Base-by-base conservation (phyloP, 1,140 invertebrate species). In the Pissodes strobi region DNA sequence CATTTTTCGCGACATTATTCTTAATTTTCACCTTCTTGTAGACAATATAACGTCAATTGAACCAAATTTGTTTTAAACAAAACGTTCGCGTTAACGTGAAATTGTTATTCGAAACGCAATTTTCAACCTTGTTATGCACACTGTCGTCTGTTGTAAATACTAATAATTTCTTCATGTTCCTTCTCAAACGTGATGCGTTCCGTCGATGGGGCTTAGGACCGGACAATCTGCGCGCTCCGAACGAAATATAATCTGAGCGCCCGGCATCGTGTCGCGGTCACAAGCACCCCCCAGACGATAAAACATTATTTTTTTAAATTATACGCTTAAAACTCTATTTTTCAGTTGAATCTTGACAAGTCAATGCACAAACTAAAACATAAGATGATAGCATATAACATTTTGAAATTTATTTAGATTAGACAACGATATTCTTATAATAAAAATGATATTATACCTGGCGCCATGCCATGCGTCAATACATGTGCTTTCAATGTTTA, bases 401-500 rank as follows among this genome's bases (percentile, higher is more conserved):
- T 69, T 57, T 67, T 62, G 55, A 67, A 64, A 64, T 49, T 64
- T 64, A 64, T 63, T 61, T 75, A 72, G 66, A 69, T 56, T 74
- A 73, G 72, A 77, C 72, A 75, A 75, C 73, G 75, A 77, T 77
- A 77, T 76, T 76, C 73, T 73, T 77, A 71, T 76, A 75, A 70
- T 65, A 53, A 68, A 64, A 63, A 65, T 48, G 45, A 59, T 48
- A 59, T 48, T 69, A 74, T 67, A 55, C 9, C 13, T 60, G 53
- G 60, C 64, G 64, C 53, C 27, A 19, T 27, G 61, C 52, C 27
- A 61, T 56, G 67, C 56, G 71, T 69, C 67, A 71, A 64, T 64
- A 72, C 71, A 68, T 75, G 76, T 78, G 76, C 76, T 78, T 78
- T 78, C 76, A 75, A 69, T 78, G 76, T 78, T 68, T 78, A 78